Evolutionary conservation across 2,113 vertebrate genomes (phyloP), one percentile per base, ranked within the genome.

Genomic region (Microtus richardsoni): DNA sequence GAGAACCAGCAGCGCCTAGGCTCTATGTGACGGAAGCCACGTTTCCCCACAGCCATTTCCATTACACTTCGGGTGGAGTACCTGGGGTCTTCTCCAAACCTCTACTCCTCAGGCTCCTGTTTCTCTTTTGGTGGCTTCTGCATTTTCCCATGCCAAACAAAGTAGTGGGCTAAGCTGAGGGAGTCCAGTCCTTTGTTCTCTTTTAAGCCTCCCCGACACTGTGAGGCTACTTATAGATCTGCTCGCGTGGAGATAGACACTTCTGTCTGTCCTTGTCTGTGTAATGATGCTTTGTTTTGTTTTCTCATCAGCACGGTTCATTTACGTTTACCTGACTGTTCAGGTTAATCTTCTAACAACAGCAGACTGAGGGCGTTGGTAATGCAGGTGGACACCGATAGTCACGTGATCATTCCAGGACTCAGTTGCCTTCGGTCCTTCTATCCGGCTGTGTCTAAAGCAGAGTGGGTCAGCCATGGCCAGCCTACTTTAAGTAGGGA

Each of bases 61-160:
- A 21, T 84, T 14, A 33, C 71, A 24, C 36, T 68, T 41, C 68
- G 89, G 73, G 39, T 79, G 28, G 78, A 83, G 49, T 88, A 77
- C 71, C 78, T 97, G 82, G 71, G 87, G 82, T 96, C 92, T 92
- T 95, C 60, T 95, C 78, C 73, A 97, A 79, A 96, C 88, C 49
- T 66, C 89, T 89, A 58, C 44, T 95, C 95, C 92, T 95, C 75
- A 93, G 60, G 87, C 64, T 95, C 77, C 64, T 22, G 62, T 95
- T 95, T 71, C 93, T 91, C 58, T 93, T 97, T 96, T 75, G 88
- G 84, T 95, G 86, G 84, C 86, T 62, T 95, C 97, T 97, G 68
- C 80, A 41, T 80, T 89, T 44, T 95, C 54, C 90, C 16, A 54
- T 89, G 82, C 78, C 91, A 77, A 62, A 83, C 74, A 74, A 47